Percentiles rank a stretch among this genome's conserved stretches.
Conservation (phyloP, 2,797 vertebrate species). For the Enteromius anoplus region DNA sequence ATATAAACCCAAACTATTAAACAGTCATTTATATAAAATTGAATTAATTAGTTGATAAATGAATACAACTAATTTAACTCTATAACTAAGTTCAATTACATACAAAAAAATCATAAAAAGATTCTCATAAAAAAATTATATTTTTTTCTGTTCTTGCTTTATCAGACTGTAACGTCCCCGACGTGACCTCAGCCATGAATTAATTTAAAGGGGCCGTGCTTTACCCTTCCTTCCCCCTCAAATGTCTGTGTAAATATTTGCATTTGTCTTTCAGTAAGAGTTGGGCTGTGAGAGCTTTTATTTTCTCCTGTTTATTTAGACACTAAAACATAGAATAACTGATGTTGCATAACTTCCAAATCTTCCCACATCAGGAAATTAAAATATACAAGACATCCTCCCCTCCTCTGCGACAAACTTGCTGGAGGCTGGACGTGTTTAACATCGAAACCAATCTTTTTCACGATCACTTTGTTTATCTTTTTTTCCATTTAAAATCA, state of each 20-base stretch:
- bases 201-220: neutral
- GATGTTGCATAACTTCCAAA: constrained; percentile 35
- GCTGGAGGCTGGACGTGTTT: neutral
- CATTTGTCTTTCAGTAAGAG: constrained; percentile 33
- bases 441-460: neutral
- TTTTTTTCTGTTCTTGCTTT: neutral
- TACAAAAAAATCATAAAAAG: neutral
- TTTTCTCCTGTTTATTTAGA: constrained; percentile 46
- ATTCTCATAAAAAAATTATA: neutral
- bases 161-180: neutral
- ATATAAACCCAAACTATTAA: neutral
- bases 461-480: neutral
- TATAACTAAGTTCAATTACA: neutral
- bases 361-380: constrained; percentile 47
- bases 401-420: neutral
- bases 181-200: neutral
- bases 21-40: neutral
- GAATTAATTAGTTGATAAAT: neutral
- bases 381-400: constrained; percentile 41
- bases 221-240: constrained; percentile 23
- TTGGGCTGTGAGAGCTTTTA: constrained; percentile 15
- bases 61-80: neutral
- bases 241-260: constrained; percentile 48
- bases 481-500: neutral
- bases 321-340: neutral